These are phyloP conservation scores for Alexandromys oeconomus DNA, from an alignment of 2,797 vertebrate species.

Conservation along the genomic window DNA sequence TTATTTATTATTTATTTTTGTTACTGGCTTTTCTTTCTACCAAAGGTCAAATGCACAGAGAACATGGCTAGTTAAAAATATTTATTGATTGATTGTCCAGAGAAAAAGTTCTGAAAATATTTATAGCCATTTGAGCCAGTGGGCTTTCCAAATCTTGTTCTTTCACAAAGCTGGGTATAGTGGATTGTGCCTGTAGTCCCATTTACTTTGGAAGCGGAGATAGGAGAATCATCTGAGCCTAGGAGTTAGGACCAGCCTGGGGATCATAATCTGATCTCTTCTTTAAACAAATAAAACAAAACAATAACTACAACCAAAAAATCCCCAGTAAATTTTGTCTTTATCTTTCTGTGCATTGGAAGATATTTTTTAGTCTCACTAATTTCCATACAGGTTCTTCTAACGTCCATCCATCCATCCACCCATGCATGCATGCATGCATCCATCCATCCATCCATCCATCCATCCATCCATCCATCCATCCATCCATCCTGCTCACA, in stretches of 20 bases:
- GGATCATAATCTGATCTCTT: background rate
- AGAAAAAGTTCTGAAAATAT: slow-evolving; percentile 48
- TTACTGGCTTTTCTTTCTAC: background rate
- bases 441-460: background rate
- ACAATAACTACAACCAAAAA: background rate
- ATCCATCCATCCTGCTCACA: background rate
- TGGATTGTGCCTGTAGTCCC: background rate
- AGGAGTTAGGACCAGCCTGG: background rate
- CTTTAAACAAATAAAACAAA: background rate
- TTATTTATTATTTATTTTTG: slow-evolving; percentile 51
- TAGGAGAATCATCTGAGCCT: background rate
- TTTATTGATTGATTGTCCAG: slow-evolving; percentile 48
- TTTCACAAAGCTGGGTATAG: background rate
- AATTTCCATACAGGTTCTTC: background rate
- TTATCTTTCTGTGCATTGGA: background rate
- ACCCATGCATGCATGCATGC: background rate
- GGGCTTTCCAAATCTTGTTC: background rate
- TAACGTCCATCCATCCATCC: background rate
- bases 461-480: background rate
- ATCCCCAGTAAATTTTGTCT: background rate
- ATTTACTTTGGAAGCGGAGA: background rate
- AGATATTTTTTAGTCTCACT: background rate
- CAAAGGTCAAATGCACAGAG: slow-evolving; percentile 20
- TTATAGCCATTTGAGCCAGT: slow-evolving; percentile 3
- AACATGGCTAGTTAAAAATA: background rate